Conservation (phyloP, 2,113 vertebrate genomes). For the Galemys pyrenaicus region DNA sequence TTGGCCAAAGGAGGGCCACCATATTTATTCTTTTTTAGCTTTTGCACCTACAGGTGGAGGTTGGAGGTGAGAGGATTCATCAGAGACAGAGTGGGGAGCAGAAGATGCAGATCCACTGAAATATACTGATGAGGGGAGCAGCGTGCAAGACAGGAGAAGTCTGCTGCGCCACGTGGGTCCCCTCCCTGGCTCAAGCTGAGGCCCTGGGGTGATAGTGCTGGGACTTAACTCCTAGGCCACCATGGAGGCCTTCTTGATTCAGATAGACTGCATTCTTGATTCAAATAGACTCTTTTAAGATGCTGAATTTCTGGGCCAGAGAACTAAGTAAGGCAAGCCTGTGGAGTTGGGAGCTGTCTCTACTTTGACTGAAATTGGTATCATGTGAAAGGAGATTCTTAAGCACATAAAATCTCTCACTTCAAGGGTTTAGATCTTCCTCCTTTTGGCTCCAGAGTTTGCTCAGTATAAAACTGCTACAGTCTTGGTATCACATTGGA, state of each 20-base stretch:
- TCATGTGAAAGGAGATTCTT: not conserved
- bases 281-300: constrained; percentile 4
- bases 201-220: too few species aligned
- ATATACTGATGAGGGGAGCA: too few species aligned
- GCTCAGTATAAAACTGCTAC: not conserved
- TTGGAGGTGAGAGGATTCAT: too few species aligned
- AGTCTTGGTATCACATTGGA: not conserved
- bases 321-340: constrained; percentile 16
- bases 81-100: too few species aligned
- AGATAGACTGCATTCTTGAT: constrained; percentile 48
- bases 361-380: not conserved
- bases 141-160: too few species aligned
- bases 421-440: not conserved
- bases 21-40: not conserved
- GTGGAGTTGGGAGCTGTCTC: not conserved
- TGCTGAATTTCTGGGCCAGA: not conserved
- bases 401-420: not conserved
- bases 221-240: too few species aligned
- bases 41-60: too few species aligned
- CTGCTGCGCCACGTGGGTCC: too few species aligned
- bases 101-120: too few species aligned
- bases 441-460: not conserved
- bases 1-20: constrained; percentile 48
- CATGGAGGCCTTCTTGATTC: too few species aligned
- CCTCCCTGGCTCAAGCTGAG: too few species aligned